Conservation (phyloP, 2,113 vertebrate species). For the Petromus typicus region DNA sequence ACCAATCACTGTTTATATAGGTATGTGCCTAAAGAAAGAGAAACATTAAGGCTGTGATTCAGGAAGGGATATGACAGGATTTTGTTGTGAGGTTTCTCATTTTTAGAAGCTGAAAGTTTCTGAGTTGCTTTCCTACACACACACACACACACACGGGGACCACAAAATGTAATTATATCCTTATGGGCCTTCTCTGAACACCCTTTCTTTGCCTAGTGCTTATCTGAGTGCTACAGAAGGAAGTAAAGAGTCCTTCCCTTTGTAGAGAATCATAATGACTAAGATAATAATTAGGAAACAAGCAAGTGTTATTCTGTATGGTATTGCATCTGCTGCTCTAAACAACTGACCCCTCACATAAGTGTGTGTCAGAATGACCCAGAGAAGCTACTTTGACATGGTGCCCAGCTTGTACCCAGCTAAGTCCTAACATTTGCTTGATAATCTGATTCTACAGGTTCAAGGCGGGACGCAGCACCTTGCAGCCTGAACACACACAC, state of each 20-base stretch:
- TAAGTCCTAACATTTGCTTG: background rate
- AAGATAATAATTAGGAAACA: constrained; percentile 14
- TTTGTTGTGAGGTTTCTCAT: background rate
- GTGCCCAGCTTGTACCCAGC: background rate
- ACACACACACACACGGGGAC: background rate
- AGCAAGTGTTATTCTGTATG: background rate
- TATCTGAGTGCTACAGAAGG: background rate
- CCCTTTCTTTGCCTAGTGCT: background rate
- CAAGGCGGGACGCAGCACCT: background rate
- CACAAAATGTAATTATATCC: background rate
- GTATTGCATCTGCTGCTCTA: background rate
- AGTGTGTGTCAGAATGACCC: background rate
- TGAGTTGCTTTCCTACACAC: background rate
- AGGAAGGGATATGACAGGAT: background rate
- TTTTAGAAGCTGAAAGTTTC: background rate
- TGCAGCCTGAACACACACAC: background rate
- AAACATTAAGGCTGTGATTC: background rate
- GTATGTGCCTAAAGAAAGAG: background rate
- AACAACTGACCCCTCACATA: background rate
- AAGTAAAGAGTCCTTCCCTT: background rate
- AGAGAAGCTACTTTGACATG: background rate
- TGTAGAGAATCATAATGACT: background rate
- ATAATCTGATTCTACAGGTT: background rate
- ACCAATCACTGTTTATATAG: background rate
- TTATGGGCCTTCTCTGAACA: background rate